Evolutionary conservation across 2,888 invertebrate genomes (phyloP).

Genomic region (Teleogryllus oceanicus): DNA sequence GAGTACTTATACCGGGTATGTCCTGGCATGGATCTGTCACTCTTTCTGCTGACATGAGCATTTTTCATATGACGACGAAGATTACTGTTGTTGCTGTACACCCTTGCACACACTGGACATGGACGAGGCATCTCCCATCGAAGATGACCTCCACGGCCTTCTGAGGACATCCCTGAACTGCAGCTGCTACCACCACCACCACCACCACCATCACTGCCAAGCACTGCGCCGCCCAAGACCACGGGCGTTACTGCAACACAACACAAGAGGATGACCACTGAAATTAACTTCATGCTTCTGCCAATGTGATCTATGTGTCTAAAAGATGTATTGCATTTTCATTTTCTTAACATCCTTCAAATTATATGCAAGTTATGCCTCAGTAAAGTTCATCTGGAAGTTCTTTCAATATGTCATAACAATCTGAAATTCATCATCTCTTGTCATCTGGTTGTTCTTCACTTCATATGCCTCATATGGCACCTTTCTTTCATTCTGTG

Average conservation of each 20-base stretch:
- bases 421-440: no score
- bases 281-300: neutral
- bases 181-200: neutral
- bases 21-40: slow-evolving; percentile 23
- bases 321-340: slow-evolving; percentile 10
- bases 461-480: no score
- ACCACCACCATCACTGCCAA: slow-evolving; percentile 11
- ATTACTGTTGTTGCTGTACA: slow-evolving; percentile 47
- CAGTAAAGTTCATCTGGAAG: no score
- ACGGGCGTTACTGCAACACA: slow-evolving; percentile 30
- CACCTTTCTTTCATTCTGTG: no score
- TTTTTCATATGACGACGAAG: slow-evolving; percentile 41
- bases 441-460: no score
- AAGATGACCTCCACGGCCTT: neutral
- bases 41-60: slow-evolving; percentile 30
- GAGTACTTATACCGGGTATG: slow-evolving; percentile 28
- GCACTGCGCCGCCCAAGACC: slow-evolving; percentile 27
- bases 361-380: neutral
- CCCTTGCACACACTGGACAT: slow-evolving; percentile 43
- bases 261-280: slow-evolving; percentile 24
- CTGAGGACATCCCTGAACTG: neutral
- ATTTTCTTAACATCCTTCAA: slow-evolving; percentile 1
- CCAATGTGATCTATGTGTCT: neutral
- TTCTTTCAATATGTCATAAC: no score
- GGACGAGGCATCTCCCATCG: slow-evolving; percentile 44